Evolutionary conservation across 2,113 vertebrate genomes (phyloP), one percentile per base, ranked within the genome.

Genomic region (Riparia riparia): DNA sequence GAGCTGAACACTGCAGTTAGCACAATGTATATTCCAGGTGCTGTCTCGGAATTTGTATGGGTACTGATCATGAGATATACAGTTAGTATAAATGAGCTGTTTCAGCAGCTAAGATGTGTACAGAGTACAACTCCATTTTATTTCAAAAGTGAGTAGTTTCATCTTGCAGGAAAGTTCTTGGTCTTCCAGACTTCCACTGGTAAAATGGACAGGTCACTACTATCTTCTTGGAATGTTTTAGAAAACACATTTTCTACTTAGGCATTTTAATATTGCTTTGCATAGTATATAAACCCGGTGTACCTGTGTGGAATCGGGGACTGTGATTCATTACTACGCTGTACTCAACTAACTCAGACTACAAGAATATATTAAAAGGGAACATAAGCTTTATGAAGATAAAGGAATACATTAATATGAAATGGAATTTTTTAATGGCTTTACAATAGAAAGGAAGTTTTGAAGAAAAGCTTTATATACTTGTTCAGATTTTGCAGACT

Each of bases 271-370:
- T 41, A 6, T 25, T 89, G 51, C 19, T 1, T 90, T 63, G 41
- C 5, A 32, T 3, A 5, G 4, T 57, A 10, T 17, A 29, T 47
- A 39, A 60, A 71, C 17, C 21, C 1, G 1, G 12, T 29, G 8
- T n/a, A 18, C 9, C 14, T 69, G 11, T 65, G 24, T 90, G 39
- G 21, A 65, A 25, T 17, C 0, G 1, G 7, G 17, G 25, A 2
- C 72, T 88, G 20, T 47, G 45, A 14, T 32, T 73, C 3, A 11
- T 82, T 66, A 7, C 51, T 49, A 1, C 61, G 20, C 58, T 82
- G 26, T 51, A 57, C 16, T 73, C 18, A 63, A 57, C 24, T 79
- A 73, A 57, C 16, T 61, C 9, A 39, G n/a, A 68, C 28, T 60
- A 26, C 3, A 58, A 50, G 61, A 65, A 17, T 57, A 4, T 12